Evolutionary conservation across 2,113 vertebrate genomes (phyloP).

Genomic region (Neogobius melanostomus): DNA sequence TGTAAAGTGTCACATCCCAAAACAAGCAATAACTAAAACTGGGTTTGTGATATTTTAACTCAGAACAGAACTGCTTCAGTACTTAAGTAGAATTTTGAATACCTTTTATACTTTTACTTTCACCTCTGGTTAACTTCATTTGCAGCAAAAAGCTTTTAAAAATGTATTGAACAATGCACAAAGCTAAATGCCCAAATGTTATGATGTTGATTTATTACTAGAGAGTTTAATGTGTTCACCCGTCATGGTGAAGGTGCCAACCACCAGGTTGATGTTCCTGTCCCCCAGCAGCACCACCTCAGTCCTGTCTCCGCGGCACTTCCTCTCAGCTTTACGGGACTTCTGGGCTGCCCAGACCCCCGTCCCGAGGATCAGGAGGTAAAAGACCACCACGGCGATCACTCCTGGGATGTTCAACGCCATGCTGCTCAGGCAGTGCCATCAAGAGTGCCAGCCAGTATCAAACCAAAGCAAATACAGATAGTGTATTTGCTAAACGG

Average conservation of each 20-base stretch:
- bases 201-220: too few species aligned
- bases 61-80: too few species aligned
- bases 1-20: too few species aligned
- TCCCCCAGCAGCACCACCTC: constrained; percentile 77
- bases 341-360: constrained; percentile 79
- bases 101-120: too few species aligned
- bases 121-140: too few species aligned
- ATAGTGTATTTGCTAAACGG: not conserved
- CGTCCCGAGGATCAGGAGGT: constrained; percentile 66
- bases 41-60: too few species aligned
- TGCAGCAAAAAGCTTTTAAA: too few species aligned
- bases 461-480: not conserved
- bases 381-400: constrained; percentile 71
- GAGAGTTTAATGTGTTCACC: constrained; percentile 8
- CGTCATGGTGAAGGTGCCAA: constrained; percentile 73
- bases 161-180: too few species aligned
- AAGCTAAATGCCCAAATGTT: too few species aligned
- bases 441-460: not conserved
- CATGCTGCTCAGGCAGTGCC: constrained; percentile 14
- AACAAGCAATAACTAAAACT: too few species aligned
- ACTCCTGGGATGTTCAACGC: constrained; percentile 53
- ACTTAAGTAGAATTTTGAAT: too few species aligned
- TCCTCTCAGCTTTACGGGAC: constrained; percentile 67
- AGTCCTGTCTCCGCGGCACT: constrained; percentile 48
- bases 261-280: constrained; percentile 68